A percentile compares a stretch with the other conserved stretches of the same genome.
phyloP scores from a whole-genome alignment of 2,113 vertebrate species.

The Tragelaphus strepsiceros region DNA sequence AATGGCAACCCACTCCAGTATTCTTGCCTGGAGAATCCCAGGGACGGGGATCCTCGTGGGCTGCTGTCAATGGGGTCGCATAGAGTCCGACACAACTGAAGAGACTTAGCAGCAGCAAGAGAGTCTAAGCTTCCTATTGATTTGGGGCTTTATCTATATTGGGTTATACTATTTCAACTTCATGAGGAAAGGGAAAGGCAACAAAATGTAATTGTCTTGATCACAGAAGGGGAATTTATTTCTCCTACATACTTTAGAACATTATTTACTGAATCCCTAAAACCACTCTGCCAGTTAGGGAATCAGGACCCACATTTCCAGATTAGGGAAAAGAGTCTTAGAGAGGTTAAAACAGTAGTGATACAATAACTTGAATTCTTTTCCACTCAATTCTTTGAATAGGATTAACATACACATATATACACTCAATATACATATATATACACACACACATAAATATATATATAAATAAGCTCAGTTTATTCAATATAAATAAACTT shows the following conservation, averaged over 20 bases:
- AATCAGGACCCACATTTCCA: not conserved
- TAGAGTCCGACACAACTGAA: no score
- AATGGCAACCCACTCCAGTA: no score
- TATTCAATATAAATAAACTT: not conserved
- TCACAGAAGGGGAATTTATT: not conserved
- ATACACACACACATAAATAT: no score
- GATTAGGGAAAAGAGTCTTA: not conserved
- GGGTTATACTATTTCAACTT: not conserved
- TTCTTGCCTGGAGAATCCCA: no score
- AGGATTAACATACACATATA: not conserved
- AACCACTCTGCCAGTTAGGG: not conserved
- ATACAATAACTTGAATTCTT: not conserved
- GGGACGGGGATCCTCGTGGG: no score
- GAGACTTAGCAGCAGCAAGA: not conserved
- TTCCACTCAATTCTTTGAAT: not conserved
- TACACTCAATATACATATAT: not conserved
- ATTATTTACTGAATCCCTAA: not conserved
- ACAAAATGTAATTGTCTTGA: not conserved
- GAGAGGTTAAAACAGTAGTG: not conserved
- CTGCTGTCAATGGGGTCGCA: no score
- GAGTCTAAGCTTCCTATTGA: not conserved
- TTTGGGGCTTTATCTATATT: not conserved
- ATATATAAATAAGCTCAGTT: not conserved
- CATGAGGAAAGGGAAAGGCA: not conserved
- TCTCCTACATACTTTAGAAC: not conserved